Conservation (phyloP, 2,797 vertebrate species). For the Enteromius thamalakanensis region DNA sequence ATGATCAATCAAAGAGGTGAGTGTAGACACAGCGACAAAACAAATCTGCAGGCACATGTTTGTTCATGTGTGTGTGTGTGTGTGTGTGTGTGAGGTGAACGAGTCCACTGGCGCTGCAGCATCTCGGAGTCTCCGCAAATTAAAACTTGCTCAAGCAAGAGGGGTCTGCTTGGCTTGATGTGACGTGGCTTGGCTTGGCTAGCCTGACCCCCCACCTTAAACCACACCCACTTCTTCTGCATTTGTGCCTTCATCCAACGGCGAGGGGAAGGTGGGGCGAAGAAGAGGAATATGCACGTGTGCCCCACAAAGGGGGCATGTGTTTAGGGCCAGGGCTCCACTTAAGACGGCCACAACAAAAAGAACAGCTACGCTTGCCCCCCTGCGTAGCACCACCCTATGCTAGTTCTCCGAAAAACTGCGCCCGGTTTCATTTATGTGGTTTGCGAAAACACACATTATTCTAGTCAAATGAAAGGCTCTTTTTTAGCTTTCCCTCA, state of each 20-base stretch:
- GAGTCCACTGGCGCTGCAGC: constrained; percentile 64
- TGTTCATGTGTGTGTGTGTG: constrained; percentile 28
- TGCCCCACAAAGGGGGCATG: constrained; percentile 67
- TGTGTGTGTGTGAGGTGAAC: constrained; percentile 28
- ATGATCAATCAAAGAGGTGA: constrained; percentile 62
- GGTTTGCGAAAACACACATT: constrained; percentile 19
- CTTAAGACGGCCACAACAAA: constrained; percentile 42
- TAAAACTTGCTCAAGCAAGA: constrained; percentile 76
- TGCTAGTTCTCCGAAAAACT: neutral
- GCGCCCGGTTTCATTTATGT: neutral
- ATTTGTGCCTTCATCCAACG: constrained; percentile 22
- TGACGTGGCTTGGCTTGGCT: constrained; percentile 49
- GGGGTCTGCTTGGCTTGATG: constrained; percentile 50
- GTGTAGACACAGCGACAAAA: constrained; percentile 35
- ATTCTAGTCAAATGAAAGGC: constrained; percentile 10
- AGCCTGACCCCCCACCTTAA: constrained; percentile 29
- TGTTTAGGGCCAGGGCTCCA: constrained; percentile 61
- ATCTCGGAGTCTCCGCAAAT: constrained; percentile 69
- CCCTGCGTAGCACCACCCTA: constrained; percentile 34
- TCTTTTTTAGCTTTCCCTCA: constrained; percentile 26
- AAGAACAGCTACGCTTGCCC: constrained; percentile 19
- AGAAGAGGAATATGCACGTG: constrained; percentile 63
- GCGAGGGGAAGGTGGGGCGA: constrained; percentile 52
- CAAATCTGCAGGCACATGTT: constrained; percentile 35
- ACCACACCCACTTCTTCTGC: constrained; percentile 18